phyloP scores from a whole-genome alignment of 2,113 vertebrate species.

The Sylvilagus bachmani region DNA sequence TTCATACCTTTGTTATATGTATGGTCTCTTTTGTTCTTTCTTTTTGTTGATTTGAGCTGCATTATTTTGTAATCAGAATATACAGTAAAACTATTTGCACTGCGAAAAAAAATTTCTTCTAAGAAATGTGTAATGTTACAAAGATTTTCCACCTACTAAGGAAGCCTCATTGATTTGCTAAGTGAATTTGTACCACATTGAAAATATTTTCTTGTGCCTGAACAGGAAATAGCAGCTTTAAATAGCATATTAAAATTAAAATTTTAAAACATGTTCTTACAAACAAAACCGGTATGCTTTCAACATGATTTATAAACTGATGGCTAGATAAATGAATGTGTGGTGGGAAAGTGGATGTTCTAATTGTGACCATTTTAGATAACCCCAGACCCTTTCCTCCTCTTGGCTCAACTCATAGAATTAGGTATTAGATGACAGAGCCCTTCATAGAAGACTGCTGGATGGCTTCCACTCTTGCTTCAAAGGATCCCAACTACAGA shows the following conservation, averaged over 20 bases:
- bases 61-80: slow-evolving; percentile 52
- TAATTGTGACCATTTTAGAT: slow-evolving; percentile 52
- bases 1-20: slow-evolving; percentile 27
- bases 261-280: slow-evolving; percentile 44
- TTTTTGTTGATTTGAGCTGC: slow-evolving; percentile 38
- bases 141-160: slow-evolving; percentile 33
- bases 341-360: neutral
- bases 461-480: slow-evolving; percentile 37
- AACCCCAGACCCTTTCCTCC: slow-evolving; percentile 8
- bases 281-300: neutral
- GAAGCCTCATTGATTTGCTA: slow-evolving; percentile 48
- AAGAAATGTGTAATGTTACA: neutral
- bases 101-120: neutral
- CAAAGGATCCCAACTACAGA: slow-evolving; percentile 14
- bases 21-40: neutral
- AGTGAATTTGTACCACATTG: slow-evolving; percentile 39
- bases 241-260: slow-evolving; percentile 35
- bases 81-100: slow-evolving; percentile 26
- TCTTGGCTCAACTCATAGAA: slow-evolving; percentile 30
- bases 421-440: neutral
- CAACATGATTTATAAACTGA: too few species aligned
- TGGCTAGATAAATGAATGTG: neutral
- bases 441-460: slow-evolving; percentile 19
- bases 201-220: slow-evolving; percentile 59
- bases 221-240: slow-evolving; percentile 58